Conservation (phyloP, 2,888 invertebrate species). For the Rotaria magnacalcarata region DNA sequence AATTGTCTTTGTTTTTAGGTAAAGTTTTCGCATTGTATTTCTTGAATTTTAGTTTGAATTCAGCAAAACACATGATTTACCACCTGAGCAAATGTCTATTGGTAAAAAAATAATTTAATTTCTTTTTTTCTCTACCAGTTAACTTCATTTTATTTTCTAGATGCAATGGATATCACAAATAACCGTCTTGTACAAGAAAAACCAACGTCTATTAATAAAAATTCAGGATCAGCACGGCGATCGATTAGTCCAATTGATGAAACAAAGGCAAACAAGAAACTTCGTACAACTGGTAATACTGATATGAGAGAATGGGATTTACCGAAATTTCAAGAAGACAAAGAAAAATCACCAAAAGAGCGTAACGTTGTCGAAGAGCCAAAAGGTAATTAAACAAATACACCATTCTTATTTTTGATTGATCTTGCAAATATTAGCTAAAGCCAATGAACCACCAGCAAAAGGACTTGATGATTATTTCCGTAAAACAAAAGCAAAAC, state of each 20-base stretch:
- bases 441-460: neutral
- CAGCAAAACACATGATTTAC: conserved; percentile 44
- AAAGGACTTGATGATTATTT: conserved; percentile 92
- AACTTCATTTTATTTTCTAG: neutral
- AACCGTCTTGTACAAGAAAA: neutral
- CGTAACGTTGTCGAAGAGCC: conserved; percentile 57
- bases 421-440: neutral
- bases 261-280: neutral
- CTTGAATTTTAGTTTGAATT: conserved; percentile 48
- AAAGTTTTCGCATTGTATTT: too few species aligned
- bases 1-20: neutral
- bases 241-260: neutral
- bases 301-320: conserved; percentile 46
- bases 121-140: too few species aligned
- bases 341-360: neutral
- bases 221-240: neutral
- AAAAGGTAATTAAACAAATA: neutral
- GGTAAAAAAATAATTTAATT: neutral
- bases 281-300: conserved; percentile 39
- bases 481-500: conserved; percentile 86
- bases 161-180: neutral
- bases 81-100: conserved; percentile 48
- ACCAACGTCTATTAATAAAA: neutral
- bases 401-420: neutral
- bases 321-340: conserved; percentile 32